Evolutionary conservation across 2,797 vertebrate genomes (phyloP), one percentile per base, ranked within the genome.

Genomic region (Zenarchopterus dispar): DNA sequence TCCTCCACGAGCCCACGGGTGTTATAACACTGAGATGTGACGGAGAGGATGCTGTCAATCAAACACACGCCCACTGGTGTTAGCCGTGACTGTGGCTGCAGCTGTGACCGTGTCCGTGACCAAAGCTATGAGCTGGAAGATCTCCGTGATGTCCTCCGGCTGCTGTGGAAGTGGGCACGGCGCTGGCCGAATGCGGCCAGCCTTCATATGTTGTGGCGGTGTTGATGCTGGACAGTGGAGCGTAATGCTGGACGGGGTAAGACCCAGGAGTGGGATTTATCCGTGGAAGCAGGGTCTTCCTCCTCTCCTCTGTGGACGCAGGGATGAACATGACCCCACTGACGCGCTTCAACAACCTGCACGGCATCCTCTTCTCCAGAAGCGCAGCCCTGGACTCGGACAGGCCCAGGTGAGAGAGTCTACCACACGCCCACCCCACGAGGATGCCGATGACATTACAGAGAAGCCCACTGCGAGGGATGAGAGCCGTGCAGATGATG

Each of bases 241-340:
- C 87, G 0, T 92, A 92, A 1, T 82, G 87, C 66, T 92, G 91
- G 42, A 91, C 87, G 0, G 90, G 91, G 70, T 91, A 92, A 10
- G 88, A 88, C 4, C 89, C 91, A 2, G 89, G 85, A 28, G 81
- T 73, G 22, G 89, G 87, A 16, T 78, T 89, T 51, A 90, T 83
- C 17, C 70, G 81, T 21, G 88, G 89, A 17, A 91, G 90, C n/a
- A 92, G 73, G 0, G 80, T 82, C 71, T 73, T 90, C 62, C 84
- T 87, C 58, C 87, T 85, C 47, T 90, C 78, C n/a, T 88, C 81
- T 0, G 63, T 31, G 47, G 84, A 85, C 7, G 87, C 86, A 5
- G 90, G 84, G 3, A 92, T 47, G 55, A 88, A 91, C 47, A 15
- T 15, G 2, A 13, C 73, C 7, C 68, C 36, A 0, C 75, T 28